Base-by-base conservation (phyloP, 1,140 invertebrate species). In the Papilio dardanus region DNA sequence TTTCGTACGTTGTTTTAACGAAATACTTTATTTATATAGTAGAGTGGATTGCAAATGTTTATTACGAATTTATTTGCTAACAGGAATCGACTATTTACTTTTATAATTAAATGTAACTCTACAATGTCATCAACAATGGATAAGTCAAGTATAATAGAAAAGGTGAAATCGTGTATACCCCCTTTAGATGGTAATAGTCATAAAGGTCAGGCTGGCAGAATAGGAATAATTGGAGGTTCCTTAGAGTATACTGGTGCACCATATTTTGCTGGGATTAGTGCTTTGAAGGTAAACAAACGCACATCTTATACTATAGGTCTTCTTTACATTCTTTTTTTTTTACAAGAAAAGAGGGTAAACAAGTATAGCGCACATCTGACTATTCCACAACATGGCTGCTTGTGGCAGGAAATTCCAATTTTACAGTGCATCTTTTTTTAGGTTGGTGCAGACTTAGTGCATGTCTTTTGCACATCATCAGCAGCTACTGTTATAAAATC, bases 161-260 rank as follows among this genome's bases (percentile, higher is more conserved):
- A 83, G 76, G 76, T 89, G 33, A 88, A 85, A 77, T 68, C 67
- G 40, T 90, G 87, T 74, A 95, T 98, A 79, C 97, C 97, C 33
- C 90, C 94, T 62, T 91, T 98, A 10, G 93, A 92, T 14, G 92
- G 92, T 76, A 94, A 93, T 1, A 95, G 94, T 75, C 96, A 98
- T 86, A 99, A 99, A 94, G 98, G 98, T 65, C 96, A 98, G 92
- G 95, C 96, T 81, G 98, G 98, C 4, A 94, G 97, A 84, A 97
- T 99, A 76, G 98, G 96, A 35, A 95, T 99, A 35, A 94, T 99
- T 78, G 99, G 99, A 19, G 99, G 99, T 0, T 98, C 97, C 65
- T 88, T 96, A 42, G 98, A 99, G 93, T 99, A 99, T 86, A 99
- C 98, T 3, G 98, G 99, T n/a, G 98, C 99, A 1, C 98, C 99